These are phyloP conservation scores for Etheostoma nigrum DNA, from an alignment of 2,797 vertebrate species.

Conservation along the genomic window DNA sequence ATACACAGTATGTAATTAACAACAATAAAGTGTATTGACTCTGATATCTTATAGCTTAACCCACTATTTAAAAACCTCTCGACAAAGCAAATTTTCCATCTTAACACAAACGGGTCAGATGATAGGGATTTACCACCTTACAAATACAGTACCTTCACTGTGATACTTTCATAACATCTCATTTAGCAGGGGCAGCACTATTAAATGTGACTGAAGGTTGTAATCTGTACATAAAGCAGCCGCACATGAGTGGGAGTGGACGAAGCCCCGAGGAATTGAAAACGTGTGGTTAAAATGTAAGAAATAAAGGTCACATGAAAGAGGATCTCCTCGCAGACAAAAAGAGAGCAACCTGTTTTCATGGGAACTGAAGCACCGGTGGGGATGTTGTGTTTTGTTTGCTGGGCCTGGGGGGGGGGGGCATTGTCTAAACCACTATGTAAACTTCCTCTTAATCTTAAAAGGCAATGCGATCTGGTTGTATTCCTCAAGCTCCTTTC, in stretches of 20 bases:
- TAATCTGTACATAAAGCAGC: conserved; percentile 34
- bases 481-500: too few relatives aligned
- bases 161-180: not conserved
- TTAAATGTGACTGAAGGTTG: not conserved
- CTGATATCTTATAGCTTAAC: too few relatives aligned
- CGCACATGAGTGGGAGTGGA: conserved; percentile 32
- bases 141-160: not conserved
- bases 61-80: too few relatives aligned
- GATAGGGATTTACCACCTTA: not conserved
- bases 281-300: conserved; percentile 26
- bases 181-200: not conserved
- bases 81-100: too few relatives aligned
- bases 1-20: too few relatives aligned
- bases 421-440: conserved; percentile 26
- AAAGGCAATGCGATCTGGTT: conserved; percentile 8
- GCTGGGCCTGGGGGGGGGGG: not conserved
- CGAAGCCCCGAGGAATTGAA: conserved; percentile 52
- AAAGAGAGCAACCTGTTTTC: conserved; percentile 46
- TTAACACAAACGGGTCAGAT: not conserved
- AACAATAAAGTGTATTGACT: too few relatives aligned
- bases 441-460: conserved; percentile 40
- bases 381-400: conserved; percentile 38
- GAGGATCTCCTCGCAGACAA: conserved; percentile 54
- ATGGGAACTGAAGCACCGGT: conserved; percentile 60
- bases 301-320: conserved; percentile 66